Percentiles rank a stretch among this genome's conserved stretches.
Evolutionary conservation across 92 coral and sea anemone species (phyloP).

Genomic region (Isaurus tuberculatus): DNA sequence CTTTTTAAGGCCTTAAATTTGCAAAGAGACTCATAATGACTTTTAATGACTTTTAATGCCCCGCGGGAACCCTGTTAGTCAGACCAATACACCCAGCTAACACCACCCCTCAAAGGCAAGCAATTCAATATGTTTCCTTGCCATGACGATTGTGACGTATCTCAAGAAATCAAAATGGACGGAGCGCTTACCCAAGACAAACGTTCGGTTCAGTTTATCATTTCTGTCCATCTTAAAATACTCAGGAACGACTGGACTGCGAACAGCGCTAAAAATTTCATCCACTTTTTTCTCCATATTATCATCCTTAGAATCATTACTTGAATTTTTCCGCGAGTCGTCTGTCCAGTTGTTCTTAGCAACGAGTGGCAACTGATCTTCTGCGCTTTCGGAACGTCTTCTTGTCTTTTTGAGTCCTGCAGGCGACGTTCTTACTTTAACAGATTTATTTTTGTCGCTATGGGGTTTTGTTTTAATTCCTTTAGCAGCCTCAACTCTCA

Average conservation of each 20-base stretch:
- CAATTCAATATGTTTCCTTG: no score
- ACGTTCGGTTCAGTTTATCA: conserved; percentile 75
- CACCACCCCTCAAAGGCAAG: no score
- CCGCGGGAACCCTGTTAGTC: no score
- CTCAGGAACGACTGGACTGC: conserved; percentile 57
- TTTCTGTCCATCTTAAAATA: conserved; percentile 82
- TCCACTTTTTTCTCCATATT: conserved; percentile 75
- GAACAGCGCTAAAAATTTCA: conserved; percentile 58
- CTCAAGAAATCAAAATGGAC: no score
- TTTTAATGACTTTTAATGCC: no score
- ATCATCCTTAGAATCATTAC: conserved; percentile 24
- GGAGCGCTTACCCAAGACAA: conserved; percentile 77
- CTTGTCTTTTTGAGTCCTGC: not conserved
- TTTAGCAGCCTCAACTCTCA: conserved; percentile 81
- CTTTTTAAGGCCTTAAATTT: no score
- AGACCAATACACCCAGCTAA: no score
- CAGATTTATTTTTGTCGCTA: conserved; percentile 10
- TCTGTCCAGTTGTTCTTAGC: conserved; percentile 18
- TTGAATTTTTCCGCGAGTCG: conserved; percentile 24
- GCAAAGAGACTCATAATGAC: no score
- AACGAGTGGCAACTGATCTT: conserved; percentile 1
- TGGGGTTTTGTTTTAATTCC: conserved; percentile 39
- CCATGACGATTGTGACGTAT: no score
- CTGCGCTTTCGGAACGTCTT: conserved; percentile 5
- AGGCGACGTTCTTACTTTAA: conserved; percentile 16